Evolutionary conservation across 37 sponge, comb jelly and placozoan species (phyloP).

Genomic region (Ianthella basta): DNA sequence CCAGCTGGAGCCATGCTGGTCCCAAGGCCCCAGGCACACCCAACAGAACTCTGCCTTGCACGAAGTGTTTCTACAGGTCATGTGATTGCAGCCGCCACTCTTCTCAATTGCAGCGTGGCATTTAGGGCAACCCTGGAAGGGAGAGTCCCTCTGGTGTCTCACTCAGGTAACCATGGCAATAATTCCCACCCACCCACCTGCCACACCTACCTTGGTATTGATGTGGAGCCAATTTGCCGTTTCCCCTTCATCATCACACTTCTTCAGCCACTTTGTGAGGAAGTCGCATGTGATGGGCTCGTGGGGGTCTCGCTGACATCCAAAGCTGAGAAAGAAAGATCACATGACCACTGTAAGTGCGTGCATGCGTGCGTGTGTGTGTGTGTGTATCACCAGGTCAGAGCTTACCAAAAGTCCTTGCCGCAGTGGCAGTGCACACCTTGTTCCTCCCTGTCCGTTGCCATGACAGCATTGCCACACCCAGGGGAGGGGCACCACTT

Average conservation of each 20-base stretch:
- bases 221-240: constrained; percentile 92
- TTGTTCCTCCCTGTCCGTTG: constrained; percentile 24
- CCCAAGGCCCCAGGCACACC: constrained; percentile 93
- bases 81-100: constrained; percentile 96
- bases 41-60: constrained; percentile 93
- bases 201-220: constrained; percentile 81
- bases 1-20: constrained; percentile 93
- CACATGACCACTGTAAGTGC: not conserved
- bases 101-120: constrained; percentile 94
- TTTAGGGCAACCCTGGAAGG: constrained; percentile 82
- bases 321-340: constrained; percentile 42
- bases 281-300: constrained; percentile 63
- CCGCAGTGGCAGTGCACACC: constrained; percentile 82
- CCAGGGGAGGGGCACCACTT: constrained; percentile 92
- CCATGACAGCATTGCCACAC: constrained; percentile 78
- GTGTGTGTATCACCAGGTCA: not conserved
- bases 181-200: not conserved
- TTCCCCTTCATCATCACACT: constrained; percentile 95
- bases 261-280: constrained; percentile 80
- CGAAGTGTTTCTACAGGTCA: constrained; percentile 70
- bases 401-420: constrained; percentile 77
- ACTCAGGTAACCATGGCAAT: not conserved
- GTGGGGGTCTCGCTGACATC: constrained; percentile 63
- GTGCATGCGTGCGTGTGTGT: not conserved
- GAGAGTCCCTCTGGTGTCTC: not conserved